A percentile compares a stretch with the other conserved stretches of the same genome.
These are phyloP conservation scores for Panzeria rudis DNA, from an alignment of 2,888 invertebrate species.

Conservation along the genomic window DNA sequence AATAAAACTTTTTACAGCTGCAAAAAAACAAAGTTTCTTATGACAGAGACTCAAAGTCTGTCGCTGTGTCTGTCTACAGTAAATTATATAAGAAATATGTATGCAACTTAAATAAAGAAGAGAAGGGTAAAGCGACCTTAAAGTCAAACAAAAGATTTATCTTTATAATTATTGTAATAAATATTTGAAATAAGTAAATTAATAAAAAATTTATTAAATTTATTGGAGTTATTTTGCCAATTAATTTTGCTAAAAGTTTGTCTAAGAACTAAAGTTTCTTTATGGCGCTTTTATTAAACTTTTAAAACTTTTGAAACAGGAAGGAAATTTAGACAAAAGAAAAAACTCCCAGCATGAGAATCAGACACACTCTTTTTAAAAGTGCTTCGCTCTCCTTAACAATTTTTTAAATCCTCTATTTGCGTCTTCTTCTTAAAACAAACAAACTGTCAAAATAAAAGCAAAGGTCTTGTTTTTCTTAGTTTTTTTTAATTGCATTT, in stretches of 20 bases:
- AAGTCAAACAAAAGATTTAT: background rate
- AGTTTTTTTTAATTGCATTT: conserved; percentile 43
- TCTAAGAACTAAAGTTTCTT: background rate
- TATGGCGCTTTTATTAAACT: background rate
- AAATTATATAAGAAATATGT: conserved; percentile 62
- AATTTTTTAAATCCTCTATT: background rate
- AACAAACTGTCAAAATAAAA: conserved; percentile 53
- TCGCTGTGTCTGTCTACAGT: conserved; percentile 42
- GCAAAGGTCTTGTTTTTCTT: conserved; percentile 16
- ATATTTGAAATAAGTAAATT: background rate
- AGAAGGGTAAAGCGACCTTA: background rate
- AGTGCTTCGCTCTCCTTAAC: background rate
- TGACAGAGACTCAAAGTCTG: conserved; percentile 33
- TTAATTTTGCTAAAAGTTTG: too few species aligned
- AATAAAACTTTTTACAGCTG: conserved; percentile 51
- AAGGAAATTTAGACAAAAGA: conserved; percentile 11
- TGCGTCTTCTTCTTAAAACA: conserved; percentile 15
- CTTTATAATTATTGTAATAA: background rate
- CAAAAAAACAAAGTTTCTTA: conserved; percentile 9
- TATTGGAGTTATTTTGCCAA: too few species aligned
- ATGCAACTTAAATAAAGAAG: conserved; percentile 16
- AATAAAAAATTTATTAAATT: background rate
- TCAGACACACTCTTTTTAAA: conserved; percentile 12
- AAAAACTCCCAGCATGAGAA: background rate
- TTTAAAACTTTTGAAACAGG: conserved; percentile 5